A percentile compares a stretch with the other conserved stretches of the same genome.
phyloP scores from a whole-genome alignment of 1,140 invertebrate species.

The Rhyacophila brunnea region DNA sequence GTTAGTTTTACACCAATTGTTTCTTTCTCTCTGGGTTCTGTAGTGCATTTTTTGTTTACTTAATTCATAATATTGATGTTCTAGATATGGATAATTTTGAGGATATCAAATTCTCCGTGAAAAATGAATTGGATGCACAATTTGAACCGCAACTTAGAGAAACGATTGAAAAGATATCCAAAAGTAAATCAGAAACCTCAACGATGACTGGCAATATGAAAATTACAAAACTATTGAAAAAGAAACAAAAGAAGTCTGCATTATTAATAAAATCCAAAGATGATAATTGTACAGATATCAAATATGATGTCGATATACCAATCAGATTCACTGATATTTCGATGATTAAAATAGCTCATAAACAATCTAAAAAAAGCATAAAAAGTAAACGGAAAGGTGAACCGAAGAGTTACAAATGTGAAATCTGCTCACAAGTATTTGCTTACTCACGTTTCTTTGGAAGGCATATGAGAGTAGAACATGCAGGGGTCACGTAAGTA shows the following conservation, averaged over 20 bases:
- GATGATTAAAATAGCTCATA: not conserved
- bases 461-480: constrained; percentile 18
- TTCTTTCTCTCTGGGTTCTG: no score
- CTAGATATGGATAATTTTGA: no score
- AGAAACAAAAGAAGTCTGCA: not conserved
- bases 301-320: not conserved
- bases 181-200: no score
- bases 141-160: no score
- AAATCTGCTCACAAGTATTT: constrained; percentile 9
- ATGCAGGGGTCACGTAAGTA: constrained; percentile 7
- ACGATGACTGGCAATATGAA: no score
- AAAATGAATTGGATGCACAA: no score
- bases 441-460: constrained; percentile 10
- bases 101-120: no score
- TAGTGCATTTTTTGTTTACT: no score
- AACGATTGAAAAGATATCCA: no score
- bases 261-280: not conserved
- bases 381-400: constrained; percentile 1
- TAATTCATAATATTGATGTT: no score
- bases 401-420: constrained; percentile 9
- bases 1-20: no score
- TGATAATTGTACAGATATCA: not conserved
- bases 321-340: not conserved
- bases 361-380: not conserved
- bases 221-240: not conserved